phyloP scores from a whole-genome alignment of 2,888 invertebrate species.

The Megalurothrips usitatus region DNA sequence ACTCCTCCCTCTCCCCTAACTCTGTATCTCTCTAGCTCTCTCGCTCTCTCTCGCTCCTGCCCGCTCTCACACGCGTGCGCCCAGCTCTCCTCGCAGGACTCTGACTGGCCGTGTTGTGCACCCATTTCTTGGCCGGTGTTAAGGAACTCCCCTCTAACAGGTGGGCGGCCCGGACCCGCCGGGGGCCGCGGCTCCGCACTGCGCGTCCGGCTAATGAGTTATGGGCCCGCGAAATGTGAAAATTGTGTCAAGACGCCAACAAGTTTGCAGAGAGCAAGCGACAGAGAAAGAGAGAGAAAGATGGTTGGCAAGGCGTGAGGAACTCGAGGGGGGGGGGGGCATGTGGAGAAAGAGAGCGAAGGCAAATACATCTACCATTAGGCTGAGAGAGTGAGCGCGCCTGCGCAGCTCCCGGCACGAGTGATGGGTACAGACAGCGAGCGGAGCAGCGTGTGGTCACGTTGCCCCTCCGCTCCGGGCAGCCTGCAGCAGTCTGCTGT shows the following conservation, averaged over 20 bases:
- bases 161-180: neutral
- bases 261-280: neutral
- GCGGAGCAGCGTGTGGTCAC: too few species aligned
- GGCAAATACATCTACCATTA: too few species aligned
- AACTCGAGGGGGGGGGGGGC: neutral
- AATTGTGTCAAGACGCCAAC: neutral
- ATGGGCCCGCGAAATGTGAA: neutral
- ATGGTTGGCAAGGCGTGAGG: neutral
- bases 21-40: neutral
- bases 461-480: too few species aligned
- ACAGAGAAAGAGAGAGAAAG: neutral
- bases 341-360: neutral
- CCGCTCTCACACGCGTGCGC: neutral
- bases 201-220: neutral
- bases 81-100: neutral
- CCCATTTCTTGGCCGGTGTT: neutral
- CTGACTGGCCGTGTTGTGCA: neutral
- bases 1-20: neutral
- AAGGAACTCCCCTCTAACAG: constrained; percentile 9
- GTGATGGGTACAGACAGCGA: too few species aligned
- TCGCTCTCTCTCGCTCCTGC: neutral
- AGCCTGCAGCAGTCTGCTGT: too few species aligned
- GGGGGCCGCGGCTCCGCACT: too few species aligned
- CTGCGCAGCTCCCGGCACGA: too few species aligned
- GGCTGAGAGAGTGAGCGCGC: too few species aligned